Evolutionary conservation across 2,113 vertebrate species (phyloP).

Genomic region (Chaenocephalus aceratus): DNA sequence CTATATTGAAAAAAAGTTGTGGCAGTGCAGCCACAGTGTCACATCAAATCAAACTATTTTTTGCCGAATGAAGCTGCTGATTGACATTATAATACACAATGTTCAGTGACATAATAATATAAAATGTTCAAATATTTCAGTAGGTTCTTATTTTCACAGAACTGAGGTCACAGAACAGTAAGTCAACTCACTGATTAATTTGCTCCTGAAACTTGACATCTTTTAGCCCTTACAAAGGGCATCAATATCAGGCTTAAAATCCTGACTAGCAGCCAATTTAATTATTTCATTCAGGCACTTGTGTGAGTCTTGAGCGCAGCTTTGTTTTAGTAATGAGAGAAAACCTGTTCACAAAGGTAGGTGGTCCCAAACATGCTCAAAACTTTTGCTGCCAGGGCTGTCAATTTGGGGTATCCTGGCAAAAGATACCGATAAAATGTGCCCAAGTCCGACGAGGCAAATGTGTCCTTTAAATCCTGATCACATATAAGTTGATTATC

Average conservation of each 20-base stretch:
- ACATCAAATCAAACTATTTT: neutral
- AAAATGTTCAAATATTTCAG: neutral
- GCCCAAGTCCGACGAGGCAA: too few species aligned
- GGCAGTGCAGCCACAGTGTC: neutral
- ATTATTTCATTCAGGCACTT: neutral
- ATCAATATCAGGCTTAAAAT: neutral
- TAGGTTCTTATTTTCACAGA: neutral
- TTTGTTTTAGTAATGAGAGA: neutral
- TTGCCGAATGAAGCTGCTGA: neutral
- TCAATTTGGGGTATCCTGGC: too few species aligned
- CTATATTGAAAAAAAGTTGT: too few species aligned
- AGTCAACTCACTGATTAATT: neutral
- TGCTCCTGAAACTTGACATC: neutral
- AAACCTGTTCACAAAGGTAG: too few species aligned
- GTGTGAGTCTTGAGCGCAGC: neutral
- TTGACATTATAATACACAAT: neutral
- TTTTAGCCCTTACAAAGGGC: neutral
- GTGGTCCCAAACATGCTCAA: too few species aligned
- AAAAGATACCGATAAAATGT: too few species aligned
- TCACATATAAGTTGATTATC: too few species aligned
- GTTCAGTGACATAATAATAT: neutral
- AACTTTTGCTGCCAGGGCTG: too few species aligned
- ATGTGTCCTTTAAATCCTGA: too few species aligned
- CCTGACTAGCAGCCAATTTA: neutral
- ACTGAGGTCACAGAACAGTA: neutral